Evolutionary conservation across 1,140 invertebrate species (phyloP).

Genomic region (Lepidurus arcticus): DNA sequence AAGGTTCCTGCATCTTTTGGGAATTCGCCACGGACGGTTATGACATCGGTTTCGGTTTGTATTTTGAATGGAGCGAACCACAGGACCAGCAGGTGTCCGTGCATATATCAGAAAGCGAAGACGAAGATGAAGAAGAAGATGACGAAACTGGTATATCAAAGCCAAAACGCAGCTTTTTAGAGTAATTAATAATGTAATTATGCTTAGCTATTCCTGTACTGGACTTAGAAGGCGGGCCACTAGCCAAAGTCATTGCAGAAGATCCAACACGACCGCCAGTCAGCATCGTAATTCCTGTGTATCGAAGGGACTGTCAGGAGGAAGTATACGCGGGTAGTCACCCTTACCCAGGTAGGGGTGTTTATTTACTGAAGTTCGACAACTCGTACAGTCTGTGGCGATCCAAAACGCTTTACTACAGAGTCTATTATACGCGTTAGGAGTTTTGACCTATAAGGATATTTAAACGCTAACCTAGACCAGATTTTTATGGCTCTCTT

Average conservation of each 20-base stretch:
- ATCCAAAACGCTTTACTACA: slow-evolving; percentile 97
- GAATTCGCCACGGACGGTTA: slow-evolving; percentile 98
- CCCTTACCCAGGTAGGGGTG: slow-evolving; percentile 90
- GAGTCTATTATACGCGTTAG: slow-evolving; percentile 86
- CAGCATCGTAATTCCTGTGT: slow-evolving; percentile 83
- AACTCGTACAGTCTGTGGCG: slow-evolving; percentile 99
- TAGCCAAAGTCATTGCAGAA: slow-evolving; percentile 27
- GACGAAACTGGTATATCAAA: slow-evolving; percentile 47
- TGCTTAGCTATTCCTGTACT: neutral
- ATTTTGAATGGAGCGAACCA: slow-evolving; percentile 94
- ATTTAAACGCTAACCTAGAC: neutral
- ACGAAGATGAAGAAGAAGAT: slow-evolving; percentile 74
- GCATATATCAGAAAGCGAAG: slow-evolving; percentile 85
- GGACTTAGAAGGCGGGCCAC: slow-evolving; percentile 26
- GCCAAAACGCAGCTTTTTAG: neutral
- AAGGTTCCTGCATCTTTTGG: slow-evolving; percentile 95
- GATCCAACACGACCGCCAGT: slow-evolving; percentile 52
- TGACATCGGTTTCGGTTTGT: slow-evolving; percentile 97
- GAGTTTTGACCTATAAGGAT: neutral
- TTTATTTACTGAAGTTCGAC: slow-evolving; percentile 98
- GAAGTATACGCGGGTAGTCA: slow-evolving; percentile 97
- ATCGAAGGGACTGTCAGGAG: slow-evolving; percentile 89
- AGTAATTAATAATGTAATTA: neutral
- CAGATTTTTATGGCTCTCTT: neutral
- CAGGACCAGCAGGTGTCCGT: slow-evolving; percentile 76